Base-by-base conservation (phyloP, 2,797 vertebrate genomes). In the Mionectes olivaceus region DNA sequence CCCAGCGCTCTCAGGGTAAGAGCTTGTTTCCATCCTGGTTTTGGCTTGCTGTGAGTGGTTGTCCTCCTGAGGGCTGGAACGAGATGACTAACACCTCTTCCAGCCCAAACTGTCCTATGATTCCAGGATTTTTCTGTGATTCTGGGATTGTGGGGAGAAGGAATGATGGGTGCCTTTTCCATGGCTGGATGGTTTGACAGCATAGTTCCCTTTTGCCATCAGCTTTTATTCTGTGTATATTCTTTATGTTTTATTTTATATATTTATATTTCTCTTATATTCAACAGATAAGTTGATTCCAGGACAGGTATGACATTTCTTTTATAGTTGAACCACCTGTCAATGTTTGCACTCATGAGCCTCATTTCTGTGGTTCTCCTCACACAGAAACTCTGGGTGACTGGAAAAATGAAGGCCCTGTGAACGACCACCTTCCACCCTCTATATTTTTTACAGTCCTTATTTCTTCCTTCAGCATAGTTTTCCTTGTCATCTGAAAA, bases 101-200 rank as follows among this genome's bases (percentile, higher is more conserved):
- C 9, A 37, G 28, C 7, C 55, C 63, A 49, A 12, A 43, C 19
- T 63, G 60, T 63, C 8, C 22, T 44, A 22, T 15, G 27, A 28
- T 53, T 43, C 15, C 41, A 19, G 17, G 23, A n/a, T 37, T 37
- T 16, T 37, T 33, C 23, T 68, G 25, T 4, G 37, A 24, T 46
- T 61, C 61, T 43, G 21, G 43, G 60, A 32, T 35, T 13, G 22
- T 7, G 19, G 15, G 21, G 13, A 28, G 64, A 68, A 87, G 50
- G n/a, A 39, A 50, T 0, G 1, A 37, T 4, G 28, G 23, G 1
- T 3, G 22, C 41, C 30, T 73, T 46, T n/a, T 19, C 52, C 0
- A 0, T 25, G 25, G 9, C 3, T 69, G 77, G 30, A 19, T 57
- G 50, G 9, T 30, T 50, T 53, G 41, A 25, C 21, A 14, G 8